These are phyloP conservation scores for Eulemur mongoz DNA, from an alignment of 2,797 vertebrate species.

Conservation along the genomic window DNA sequence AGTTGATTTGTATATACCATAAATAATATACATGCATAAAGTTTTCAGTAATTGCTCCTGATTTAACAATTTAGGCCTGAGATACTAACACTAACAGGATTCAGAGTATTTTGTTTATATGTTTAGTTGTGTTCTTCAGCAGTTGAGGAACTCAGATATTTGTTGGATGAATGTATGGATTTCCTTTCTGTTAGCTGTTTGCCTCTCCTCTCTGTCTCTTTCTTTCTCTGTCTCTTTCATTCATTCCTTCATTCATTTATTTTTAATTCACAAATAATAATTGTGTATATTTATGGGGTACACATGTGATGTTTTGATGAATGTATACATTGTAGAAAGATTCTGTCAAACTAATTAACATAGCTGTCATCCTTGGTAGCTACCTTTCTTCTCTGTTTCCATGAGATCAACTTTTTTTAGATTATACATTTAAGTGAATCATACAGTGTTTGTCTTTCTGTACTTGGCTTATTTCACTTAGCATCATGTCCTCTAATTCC, in stretches of 20 bases:
- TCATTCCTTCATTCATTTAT: neutral
- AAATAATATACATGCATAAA: neutral
- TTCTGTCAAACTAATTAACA: neutral
- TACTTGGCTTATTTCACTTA: neutral
- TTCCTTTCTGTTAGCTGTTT: slow-evolving; percentile 7
- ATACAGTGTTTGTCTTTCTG: neutral
- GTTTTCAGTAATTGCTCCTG: neutral
- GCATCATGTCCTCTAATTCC: neutral
- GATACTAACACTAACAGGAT: neutral
- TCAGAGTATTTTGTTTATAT: neutral
- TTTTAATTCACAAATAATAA: neutral
- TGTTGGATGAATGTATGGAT: neutral
- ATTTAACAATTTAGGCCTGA: neutral
- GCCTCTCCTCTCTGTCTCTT: neutral
- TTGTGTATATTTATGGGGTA: neutral
- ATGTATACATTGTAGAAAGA: neutral
- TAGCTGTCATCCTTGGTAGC: neutral
- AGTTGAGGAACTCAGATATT: neutral
- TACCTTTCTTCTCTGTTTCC: neutral
- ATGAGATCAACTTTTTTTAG: neutral
- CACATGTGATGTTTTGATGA: neutral
- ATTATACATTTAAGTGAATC: neutral
- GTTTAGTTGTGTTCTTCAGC: neutral
- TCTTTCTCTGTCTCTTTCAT: neutral
- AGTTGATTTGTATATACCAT: neutral